Base-by-base conservation (phyloP, 1,140 invertebrate species). In the Atta texana region DNA sequence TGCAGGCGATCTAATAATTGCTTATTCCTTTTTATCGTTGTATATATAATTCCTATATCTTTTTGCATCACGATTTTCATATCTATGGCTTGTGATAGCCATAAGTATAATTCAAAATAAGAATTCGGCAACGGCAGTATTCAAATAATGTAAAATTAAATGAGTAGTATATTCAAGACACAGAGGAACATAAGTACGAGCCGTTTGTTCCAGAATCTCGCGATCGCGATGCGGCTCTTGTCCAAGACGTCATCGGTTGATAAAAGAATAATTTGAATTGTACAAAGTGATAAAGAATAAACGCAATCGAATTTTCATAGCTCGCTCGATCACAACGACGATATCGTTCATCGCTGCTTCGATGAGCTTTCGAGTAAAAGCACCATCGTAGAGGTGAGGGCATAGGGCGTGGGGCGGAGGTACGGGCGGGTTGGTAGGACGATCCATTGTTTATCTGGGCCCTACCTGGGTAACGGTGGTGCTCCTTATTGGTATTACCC, bases 401-500 rank as follows among this genome's bases (percentile, higher is more conserved):
- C 28, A 55, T 6, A 16, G 39, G 55, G 49, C 10, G 28, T 3
- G 59, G 6, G 28, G 39, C 0, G 39, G 21, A 1, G 34, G 5
- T 31, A 21, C 31, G 34, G 24, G 51, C n/a, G 24, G 44, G 7
- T 39, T 63, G 71, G 68, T 64, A 31, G 69, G 88, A 74, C 64
- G 75, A 87, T 92, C 87, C 86, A 90, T 85, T 86, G 78, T 86
- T 71, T 90, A 88, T 89, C 88, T 85, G 89, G 81, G 74, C 89
- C 92, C 90, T 94, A 94, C 94, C 94, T 94, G 94, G 93, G 92
- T 93, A 93, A 89, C 93, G 91, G 69, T 93, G 94, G 71, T 94
- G 94, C 89, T 94, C 94, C 88, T 91, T 69, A 69, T 69, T 88
- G 82, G 91, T 95, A 92, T 95, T 95, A 94, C 95, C 95, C 81